phyloP scores from a whole-genome alignment of 2,797 vertebrate genomes.

The Poecilia velifera region DNA sequence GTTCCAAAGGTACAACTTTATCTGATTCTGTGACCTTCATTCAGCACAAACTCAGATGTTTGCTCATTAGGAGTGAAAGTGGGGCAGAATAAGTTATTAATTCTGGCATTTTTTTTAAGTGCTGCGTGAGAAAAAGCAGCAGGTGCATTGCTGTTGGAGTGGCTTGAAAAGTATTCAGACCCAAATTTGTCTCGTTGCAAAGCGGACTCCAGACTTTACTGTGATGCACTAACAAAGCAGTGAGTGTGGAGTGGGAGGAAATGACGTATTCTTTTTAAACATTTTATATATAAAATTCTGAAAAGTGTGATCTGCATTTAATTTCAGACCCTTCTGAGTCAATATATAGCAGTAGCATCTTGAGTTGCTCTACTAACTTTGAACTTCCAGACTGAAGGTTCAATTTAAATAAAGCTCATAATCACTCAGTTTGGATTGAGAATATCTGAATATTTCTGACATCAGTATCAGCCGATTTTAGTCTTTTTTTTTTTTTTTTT shows the following conservation, averaged over 20 bases:
- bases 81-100: neutral
- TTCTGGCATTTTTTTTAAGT: neutral
- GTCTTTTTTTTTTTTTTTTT: too few species aligned
- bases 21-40: conserved; percentile 62
- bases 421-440: neutral
- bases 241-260: neutral
- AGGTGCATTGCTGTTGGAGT: neutral
- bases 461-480: too few species aligned
- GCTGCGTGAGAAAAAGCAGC: neutral
- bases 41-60: conserved; percentile 10
- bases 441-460: too few species aligned
- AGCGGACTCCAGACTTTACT: neutral
- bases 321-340: neutral
- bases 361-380: neutral
- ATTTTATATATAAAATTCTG: neutral
- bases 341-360: neutral
- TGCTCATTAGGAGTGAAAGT: neutral
- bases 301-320: neutral
- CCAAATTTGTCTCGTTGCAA: neutral
- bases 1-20: conserved; percentile 42
- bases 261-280: neutral
- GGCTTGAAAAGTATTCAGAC: neutral
- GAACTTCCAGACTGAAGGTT: neutral
- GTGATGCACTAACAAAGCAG: neutral
- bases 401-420: neutral